These are phyloP conservation scores for Noctua janthe DNA, from an alignment of 2,888 invertebrate genomes.

Conservation along the genomic window DNA sequence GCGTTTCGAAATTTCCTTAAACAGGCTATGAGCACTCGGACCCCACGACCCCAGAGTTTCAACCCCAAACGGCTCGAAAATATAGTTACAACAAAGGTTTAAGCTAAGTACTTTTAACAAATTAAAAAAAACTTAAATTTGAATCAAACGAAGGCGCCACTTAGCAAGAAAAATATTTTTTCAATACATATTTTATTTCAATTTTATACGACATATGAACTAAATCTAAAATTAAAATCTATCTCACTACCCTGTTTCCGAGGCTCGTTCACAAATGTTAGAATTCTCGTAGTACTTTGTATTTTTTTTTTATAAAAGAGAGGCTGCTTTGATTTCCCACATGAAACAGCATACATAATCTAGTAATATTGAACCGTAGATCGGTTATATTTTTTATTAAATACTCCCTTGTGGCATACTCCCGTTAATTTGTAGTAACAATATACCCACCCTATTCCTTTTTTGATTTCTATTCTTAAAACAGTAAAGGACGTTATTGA, in stretches of 20 bases:
- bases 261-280: constrained; percentile 65
- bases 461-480: neutral
- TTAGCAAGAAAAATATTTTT: constrained; percentile 2
- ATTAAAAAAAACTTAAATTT: neutral
- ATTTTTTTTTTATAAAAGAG: constrained; percentile 64
- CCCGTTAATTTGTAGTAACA: constrained; percentile 1
- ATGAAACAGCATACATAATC: constrained; percentile 57
- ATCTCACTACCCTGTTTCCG: constrained; percentile 72
- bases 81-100: too few species aligned
- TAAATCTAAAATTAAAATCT: constrained; percentile 79
- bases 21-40: too few species aligned
- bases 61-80: too few species aligned
- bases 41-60: too few species aligned
- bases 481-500: neutral
- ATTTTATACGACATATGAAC: constrained; percentile 70
- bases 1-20: too few species aligned
- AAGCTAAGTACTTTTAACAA: neutral
- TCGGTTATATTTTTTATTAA: constrained; percentile 29
- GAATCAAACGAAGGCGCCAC: neutral
- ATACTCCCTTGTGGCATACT: constrained; percentile 12
- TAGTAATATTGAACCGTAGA: constrained; percentile 31
- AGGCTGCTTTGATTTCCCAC: constrained; percentile 65
- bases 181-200: constrained; percentile 30
- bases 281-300: constrained; percentile 69
- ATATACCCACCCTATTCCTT: too few species aligned